Conservation (phyloP, 2,888 invertebrate species). For the Pyrocoelia pectoralis region DNA sequence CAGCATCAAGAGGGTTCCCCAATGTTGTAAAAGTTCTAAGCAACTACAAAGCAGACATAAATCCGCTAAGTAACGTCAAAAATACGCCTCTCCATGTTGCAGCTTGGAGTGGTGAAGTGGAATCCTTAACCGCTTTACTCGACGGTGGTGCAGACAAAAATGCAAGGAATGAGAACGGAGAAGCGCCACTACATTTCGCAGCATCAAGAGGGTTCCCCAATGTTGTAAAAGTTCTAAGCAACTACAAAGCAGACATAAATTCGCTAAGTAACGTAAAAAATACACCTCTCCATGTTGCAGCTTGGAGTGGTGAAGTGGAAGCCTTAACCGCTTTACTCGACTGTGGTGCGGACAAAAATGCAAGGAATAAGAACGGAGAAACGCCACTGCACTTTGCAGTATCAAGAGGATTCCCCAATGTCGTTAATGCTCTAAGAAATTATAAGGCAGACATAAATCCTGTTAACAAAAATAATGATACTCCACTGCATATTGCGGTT, state of each 20-base stretch:
- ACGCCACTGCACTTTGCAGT: not conserved
- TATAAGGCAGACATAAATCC: not conserved
- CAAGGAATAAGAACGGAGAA: not conserved
- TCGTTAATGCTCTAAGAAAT: not conserved
- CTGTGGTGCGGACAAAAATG: not conserved
- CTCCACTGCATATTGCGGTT: not conserved
- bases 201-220: not conserved
- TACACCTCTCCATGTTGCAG: not conserved
- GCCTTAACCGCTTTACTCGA: not conserved
- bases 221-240: not conserved
- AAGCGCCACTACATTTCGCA: not conserved
- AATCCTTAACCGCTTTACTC: not conserved
- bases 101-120: not conserved
- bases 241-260: not conserved
- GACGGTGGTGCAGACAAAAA: not conserved
- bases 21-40: not conserved
- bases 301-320: not conserved
- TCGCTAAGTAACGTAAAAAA: not conserved
- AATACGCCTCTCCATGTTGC: conserved; percentile 4
- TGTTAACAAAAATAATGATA: not conserved
- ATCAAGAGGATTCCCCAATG: not conserved
- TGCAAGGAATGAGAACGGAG: not conserved
- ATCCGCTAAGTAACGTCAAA: not conserved
- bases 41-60: not conserved
- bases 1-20: not conserved